Evolutionary conservation across 2,797 vertebrate species (phyloP), one percentile per base, ranked within the genome.

Genomic region (Erethizon dorsatum): DNA sequence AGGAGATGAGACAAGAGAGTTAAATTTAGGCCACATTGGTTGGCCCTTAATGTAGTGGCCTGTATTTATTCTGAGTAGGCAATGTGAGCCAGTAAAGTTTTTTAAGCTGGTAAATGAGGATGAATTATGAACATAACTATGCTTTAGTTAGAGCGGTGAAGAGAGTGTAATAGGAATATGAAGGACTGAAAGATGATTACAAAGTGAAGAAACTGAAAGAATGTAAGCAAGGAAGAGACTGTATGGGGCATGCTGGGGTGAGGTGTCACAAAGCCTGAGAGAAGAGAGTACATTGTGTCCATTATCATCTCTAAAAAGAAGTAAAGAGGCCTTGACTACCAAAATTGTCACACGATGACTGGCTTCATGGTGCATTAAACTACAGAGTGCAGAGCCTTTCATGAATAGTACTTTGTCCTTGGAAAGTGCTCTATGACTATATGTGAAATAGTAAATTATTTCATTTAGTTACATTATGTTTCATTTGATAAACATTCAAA

Each of bases 401-500:
- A 33, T 57, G 65, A 73, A 56, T 11, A 65, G 18, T n/a, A 37
- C 37, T 22, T 41, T 28, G 59, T 79, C 33, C 65, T 26, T 9
- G 12, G 22, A 85, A 90, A 82, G 52, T 47, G 14, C 54, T 91
- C 71, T 20, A 28, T 28, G 52, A 61, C 37, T 79, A 52, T 79
- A 90, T 75, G 47, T 18, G 63, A 61, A 88, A 78, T 71, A 83
- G 86, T 45, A 52, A 75, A 57, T 86, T 47, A 33, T 95, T 89
- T 90, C 50, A 41, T 94, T 92, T 88, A 85, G 10, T 92, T 78
- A 84, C 59, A 24, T 80, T n/a, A n/a, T 80, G 61, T 69, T 88
- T 96, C 47, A 69, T 41, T 41, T 17, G 57, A 77, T 18, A 54
- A 86, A 8, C 71, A 91, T 83, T 33, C 11, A 69, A 82, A 57